Base-by-base conservation (phyloP, 2,888 invertebrate species). In the Apomyelois bistriatella region DNA sequence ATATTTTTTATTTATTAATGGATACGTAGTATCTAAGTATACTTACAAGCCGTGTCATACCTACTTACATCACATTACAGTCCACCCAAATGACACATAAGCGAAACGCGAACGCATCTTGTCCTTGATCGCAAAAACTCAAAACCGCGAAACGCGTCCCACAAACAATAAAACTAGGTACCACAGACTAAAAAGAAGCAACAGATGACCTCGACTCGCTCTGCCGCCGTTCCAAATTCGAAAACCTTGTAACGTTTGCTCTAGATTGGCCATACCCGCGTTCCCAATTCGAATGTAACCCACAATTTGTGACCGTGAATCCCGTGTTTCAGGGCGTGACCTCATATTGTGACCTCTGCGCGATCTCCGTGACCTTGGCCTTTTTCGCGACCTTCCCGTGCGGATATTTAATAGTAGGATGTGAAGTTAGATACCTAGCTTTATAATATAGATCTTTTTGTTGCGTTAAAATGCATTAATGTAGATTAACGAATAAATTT, bases 271-370 rank as follows among this genome's bases (percentile, higher is more conserved):
- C 52, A 28, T 40, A 5, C 17, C 9, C 35, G 47, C 52, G 55
- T 13, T 54, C 54, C 40, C 37, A 17, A 28, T 51, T 10, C 1
- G 22, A 38, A 6, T 58, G 52, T 61, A 62, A 62, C 62, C 64
- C 55, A 58, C 55, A 59, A 56, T 54, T 32, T 6, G 10, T 52
- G 56, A 56, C 57, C 57, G 47, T 52, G 53, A 50, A 53, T 48
- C 12, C 50, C 22, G 35, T 36, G 46, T 38, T 38, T 42, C 10
- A 15, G 48, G 38, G 38, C 48, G 38, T 38, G 48, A 49, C 48
- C 48, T 28, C 32, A 32, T 28, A 38, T 49, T 55, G 64, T 50
- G 64, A 61, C 66, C 68, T 57, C 62, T n/a, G 22, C 35, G 41
- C 13, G 32, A 8, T 10, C 22, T 6, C 8, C 10, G 10, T 22